A percentile compares a stretch with the other conserved stretches of the same genome.
Conservation (phyloP, 64 coral and sea anemone genomes). For the Stylophora pistillata region DNA sequence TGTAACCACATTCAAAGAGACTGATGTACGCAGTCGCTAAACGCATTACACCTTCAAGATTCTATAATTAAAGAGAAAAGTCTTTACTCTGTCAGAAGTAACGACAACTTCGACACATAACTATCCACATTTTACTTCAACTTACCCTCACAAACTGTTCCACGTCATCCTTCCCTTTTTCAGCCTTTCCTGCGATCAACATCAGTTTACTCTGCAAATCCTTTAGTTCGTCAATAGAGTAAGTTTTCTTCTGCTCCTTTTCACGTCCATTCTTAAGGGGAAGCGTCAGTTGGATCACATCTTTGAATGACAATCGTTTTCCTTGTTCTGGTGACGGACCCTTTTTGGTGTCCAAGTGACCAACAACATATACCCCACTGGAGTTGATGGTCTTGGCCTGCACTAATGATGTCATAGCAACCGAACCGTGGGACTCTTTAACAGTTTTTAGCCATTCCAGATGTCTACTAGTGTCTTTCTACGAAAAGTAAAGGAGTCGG, state of each 20-base stretch:
- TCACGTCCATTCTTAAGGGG: not conserved
- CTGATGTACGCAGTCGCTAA: slow-evolving; percentile 61
- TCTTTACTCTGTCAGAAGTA: too few relatives aligned
- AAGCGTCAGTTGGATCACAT: slow-evolving; percentile 16
- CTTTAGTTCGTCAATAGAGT: slow-evolving; percentile 57
- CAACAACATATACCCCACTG: slow-evolving; percentile 58
- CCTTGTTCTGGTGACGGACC: not conserved
- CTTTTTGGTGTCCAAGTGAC: not conserved
- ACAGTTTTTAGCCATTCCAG: slow-evolving; percentile 88
- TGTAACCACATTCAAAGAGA: slow-evolving; percentile 71
- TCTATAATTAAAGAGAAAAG: not conserved
- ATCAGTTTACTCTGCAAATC: slow-evolving; percentile 85
- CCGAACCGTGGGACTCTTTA: slow-evolving; percentile 87
- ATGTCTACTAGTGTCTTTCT: slow-evolving; percentile 61
- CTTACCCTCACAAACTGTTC: slow-evolving; percentile 47
- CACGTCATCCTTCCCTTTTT: slow-evolving; percentile 50
- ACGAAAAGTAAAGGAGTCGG: not conserved
- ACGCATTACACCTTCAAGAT: slow-evolving; percentile 61
- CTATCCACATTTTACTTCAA: not conserved
- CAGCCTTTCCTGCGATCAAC: slow-evolving; percentile 75
- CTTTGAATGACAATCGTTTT: not conserved
- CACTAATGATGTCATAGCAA: slow-evolving; percentile 71
- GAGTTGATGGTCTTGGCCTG: slow-evolving; percentile 70
- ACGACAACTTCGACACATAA: too few relatives aligned
- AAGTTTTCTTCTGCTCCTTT: not conserved